Evolutionary conservation across 2,888 invertebrate species (phyloP).

Genomic region (Catocala sponsa): DNA sequence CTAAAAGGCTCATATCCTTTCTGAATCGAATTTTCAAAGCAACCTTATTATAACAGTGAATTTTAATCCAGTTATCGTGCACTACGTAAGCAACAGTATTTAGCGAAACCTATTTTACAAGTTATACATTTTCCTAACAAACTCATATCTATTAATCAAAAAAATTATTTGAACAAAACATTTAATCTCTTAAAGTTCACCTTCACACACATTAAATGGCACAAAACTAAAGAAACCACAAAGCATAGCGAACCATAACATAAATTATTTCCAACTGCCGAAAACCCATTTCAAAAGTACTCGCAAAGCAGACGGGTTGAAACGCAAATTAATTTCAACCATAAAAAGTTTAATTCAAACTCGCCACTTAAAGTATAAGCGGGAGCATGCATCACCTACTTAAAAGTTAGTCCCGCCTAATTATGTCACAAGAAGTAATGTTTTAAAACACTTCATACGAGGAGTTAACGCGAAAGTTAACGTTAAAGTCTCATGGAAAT

Average conservation of each 20-base stretch:
- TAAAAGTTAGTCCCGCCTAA: conserved; percentile 68
- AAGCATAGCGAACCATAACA: background rate
- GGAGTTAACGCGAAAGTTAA: conserved; percentile 68
- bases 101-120: too few relatives aligned
- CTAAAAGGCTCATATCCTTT: too few relatives aligned
- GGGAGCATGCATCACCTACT: conserved; percentile 63
- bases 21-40: too few relatives aligned
- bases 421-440: conserved; percentile 74
- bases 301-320: conserved; percentile 30
- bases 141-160: too few relatives aligned
- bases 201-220: too few relatives aligned
- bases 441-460: conserved; percentile 80
- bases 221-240: background rate
- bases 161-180: too few relatives aligned
- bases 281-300: conserved; percentile 20
- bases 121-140: too few relatives aligned
- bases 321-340: conserved; percentile 47
- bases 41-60: too few relatives aligned
- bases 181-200: too few relatives aligned
- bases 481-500: conserved; percentile 66
- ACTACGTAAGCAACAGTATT: too few relatives aligned
- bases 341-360: conserved; percentile 54
- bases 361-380: conserved; percentile 57
- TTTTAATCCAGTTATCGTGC: too few relatives aligned
- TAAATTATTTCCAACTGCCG: background rate